Evolutionary conservation across 2,113 vertebrate species (phyloP).

Genomic region (Hypomesus transpacificus): DNA sequence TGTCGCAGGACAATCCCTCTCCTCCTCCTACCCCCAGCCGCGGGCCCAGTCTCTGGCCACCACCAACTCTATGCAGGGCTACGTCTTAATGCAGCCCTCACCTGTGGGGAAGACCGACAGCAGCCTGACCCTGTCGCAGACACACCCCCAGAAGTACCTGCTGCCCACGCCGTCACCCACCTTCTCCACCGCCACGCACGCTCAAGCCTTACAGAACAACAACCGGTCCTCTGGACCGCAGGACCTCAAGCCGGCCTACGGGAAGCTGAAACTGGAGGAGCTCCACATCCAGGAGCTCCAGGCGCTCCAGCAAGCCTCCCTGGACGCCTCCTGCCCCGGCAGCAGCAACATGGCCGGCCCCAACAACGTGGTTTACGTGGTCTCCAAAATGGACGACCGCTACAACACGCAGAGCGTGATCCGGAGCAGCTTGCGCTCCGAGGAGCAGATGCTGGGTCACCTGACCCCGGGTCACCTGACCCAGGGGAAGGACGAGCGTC

Average conservation of each 20-base stretch:
- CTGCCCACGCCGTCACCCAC: constrained; percentile 76
- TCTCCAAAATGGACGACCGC: constrained; percentile 88
- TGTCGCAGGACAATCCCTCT: constrained; percentile 81
- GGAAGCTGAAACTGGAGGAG: constrained; percentile 85
- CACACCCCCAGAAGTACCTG: constrained; percentile 81
- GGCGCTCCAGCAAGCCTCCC: constrained; percentile 79
- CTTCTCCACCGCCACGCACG: constrained; percentile 76
- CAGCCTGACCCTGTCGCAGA: constrained; percentile 74
- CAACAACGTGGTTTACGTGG: constrained; percentile 80
- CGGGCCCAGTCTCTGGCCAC: constrained; percentile 77
- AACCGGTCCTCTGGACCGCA: constrained; percentile 74
- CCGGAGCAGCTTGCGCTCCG: constrained; percentile 86
- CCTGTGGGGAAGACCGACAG: constrained; percentile 77
- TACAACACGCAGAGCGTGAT: constrained; percentile 93
- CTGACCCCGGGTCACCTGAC: constrained; percentile 73
- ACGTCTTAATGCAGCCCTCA: constrained; percentile 81
- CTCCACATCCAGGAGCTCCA: constrained; percentile 86
- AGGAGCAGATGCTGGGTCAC: constrained; percentile 82
- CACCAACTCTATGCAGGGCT: constrained; percentile 81
- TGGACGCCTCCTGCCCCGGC: constrained; percentile 76
- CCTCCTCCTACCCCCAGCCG: constrained; percentile 80
- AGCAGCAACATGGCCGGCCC: constrained; percentile 70
- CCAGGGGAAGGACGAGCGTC: constrained; percentile 80
- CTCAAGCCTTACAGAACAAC: constrained; percentile 81
- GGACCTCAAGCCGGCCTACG: constrained; percentile 78